These are phyloP conservation scores for Stegana nigrithorax DNA, from an alignment of 2,888 invertebrate species.

Conservation along the genomic window DNA sequence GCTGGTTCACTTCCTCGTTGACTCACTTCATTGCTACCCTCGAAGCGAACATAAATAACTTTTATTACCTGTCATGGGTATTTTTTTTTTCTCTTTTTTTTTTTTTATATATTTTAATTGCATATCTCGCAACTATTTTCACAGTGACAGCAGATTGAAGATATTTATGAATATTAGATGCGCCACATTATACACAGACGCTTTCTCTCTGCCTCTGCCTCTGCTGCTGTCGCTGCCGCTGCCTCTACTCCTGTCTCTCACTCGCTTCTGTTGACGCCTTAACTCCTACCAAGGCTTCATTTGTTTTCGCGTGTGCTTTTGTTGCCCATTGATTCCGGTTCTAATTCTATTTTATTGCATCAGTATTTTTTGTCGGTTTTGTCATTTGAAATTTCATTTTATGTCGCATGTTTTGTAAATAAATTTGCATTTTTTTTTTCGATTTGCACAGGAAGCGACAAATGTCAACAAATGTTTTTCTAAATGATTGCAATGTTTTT, in stretches of 20 bases:
- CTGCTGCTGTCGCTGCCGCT: not conserved
- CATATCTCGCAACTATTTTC: slow-evolving; percentile 62
- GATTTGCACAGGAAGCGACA: slow-evolving; percentile 5
- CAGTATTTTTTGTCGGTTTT: not conserved
- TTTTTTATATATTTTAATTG: slow-evolving; percentile 64
- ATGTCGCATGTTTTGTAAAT: not conserved
- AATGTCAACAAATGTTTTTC: slow-evolving; percentile 11
- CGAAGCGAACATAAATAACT: slow-evolving; percentile 65
- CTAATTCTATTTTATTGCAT: slow-evolving; percentile 8
- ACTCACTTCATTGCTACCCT: slow-evolving; percentile 50
- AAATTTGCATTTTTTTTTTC: slow-evolving; percentile 7
- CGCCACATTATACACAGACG: slow-evolving; percentile 42
- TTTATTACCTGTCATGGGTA: slow-evolving; percentile 67
- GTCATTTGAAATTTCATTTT: not conserved
- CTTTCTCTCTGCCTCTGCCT: not conserved
- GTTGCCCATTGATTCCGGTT: not conserved
- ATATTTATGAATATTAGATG: slow-evolving; percentile 64
- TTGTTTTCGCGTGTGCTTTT: too few species aligned
- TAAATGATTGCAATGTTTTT: not conserved
- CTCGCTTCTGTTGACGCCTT: too few species aligned
- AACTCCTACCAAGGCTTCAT: too few species aligned
- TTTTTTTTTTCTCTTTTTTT: slow-evolving; percentile 38
- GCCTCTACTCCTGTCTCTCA: not conserved
- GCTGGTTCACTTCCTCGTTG: not conserved
- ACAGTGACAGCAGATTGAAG: slow-evolving; percentile 60